phyloP scores from a whole-genome alignment of 2,113 vertebrate species.

The Eptatretus burgeri region DNA sequence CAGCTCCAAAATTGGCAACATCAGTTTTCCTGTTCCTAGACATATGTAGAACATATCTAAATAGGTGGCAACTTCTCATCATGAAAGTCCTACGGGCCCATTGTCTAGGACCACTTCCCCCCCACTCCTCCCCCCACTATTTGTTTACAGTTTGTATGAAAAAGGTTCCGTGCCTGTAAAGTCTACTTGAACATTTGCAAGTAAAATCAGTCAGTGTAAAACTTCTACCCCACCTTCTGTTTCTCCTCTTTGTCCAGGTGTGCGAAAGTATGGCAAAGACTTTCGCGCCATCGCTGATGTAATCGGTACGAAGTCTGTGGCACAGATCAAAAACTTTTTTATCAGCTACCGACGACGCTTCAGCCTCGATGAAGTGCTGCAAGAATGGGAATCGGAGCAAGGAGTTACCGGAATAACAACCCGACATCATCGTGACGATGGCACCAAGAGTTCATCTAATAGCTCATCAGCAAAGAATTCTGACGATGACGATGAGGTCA shows the following conservation, averaged over 20 bases:
- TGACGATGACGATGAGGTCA: constrained; percentile 88
- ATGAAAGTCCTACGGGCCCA: too few species aligned
- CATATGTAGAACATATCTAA: too few species aligned
- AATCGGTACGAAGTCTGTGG: constrained; percentile 96
- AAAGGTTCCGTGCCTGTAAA: too few species aligned
- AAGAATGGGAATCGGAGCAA: constrained; percentile 99
- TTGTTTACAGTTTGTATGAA: too few species aligned
- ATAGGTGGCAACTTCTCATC: too few species aligned
- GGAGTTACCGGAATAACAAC: constrained; percentile 39
- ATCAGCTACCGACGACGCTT: constrained; percentile 98
- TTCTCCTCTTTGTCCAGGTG: constrained; percentile 42
- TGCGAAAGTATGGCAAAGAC: constrained; percentile 95
- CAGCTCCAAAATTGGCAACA: too few species aligned
- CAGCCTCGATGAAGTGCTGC: constrained; percentile 98
- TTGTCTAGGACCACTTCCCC: too few species aligned
- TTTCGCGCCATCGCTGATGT: constrained; percentile 99
- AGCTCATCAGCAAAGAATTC: constrained; percentile 80
- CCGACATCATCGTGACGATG: constrained; percentile 72
- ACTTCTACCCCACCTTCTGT: too few species aligned
- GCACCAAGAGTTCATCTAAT: constrained; percentile 59
- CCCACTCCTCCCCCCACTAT: too few species aligned
- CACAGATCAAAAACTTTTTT: constrained; percentile 99
- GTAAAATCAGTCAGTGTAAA: too few species aligned
- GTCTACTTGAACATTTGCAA: too few species aligned
- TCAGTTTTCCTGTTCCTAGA: too few species aligned